Base-by-base conservation (phyloP, 2,888 invertebrate species). In the Harpagoxenus sublaevis region DNA sequence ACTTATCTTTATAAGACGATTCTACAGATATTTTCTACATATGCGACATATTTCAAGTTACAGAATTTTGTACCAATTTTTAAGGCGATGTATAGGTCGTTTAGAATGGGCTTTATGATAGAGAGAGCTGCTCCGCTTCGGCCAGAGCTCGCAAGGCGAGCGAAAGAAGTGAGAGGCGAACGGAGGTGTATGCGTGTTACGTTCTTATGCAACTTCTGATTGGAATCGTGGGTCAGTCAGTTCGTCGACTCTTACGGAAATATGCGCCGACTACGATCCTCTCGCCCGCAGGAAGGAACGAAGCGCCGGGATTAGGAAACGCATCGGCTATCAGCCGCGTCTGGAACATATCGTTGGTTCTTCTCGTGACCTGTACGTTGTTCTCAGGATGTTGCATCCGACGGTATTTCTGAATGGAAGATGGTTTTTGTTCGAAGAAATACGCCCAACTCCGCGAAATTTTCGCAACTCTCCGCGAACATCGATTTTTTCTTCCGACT, bases 131-230 rank as follows among this genome's bases (percentile, higher is more conserved):
- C 42, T 53, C 68, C 39, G 68, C 70, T 68, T 77, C 42, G 68
- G 28, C 28, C 53, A 12, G 77, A 28, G 55, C 42, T 78, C 28
- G n/a, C 42, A 51, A 84, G 71, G 79, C 84, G 79, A 89, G 68
- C 85, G 73, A 77, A 70, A 81, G 88, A 91, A 91, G 90, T 90
- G 90, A 90, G 90, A 91, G 90, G 90, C 78, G 70, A 65, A 62
- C 70, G 85, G 51, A 73, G 60, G 77, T 77, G 74, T 71, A 73
- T 48, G 84, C 65, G 66, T 57, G 82, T 81, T 85, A 87, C 66
- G 86, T 70, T 85, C 84, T 90, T 90, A 91, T 79, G 91, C 91
- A 90, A 90, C 45, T 57, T 70, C 55, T 83, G 90, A 89, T 89
- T 86, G 88, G 89, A 86, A 90, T 89, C 90, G 81, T 86, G 88